Conservation (phyloP, 2,797 vertebrate genomes). For the Cuniculus paca region DNA sequence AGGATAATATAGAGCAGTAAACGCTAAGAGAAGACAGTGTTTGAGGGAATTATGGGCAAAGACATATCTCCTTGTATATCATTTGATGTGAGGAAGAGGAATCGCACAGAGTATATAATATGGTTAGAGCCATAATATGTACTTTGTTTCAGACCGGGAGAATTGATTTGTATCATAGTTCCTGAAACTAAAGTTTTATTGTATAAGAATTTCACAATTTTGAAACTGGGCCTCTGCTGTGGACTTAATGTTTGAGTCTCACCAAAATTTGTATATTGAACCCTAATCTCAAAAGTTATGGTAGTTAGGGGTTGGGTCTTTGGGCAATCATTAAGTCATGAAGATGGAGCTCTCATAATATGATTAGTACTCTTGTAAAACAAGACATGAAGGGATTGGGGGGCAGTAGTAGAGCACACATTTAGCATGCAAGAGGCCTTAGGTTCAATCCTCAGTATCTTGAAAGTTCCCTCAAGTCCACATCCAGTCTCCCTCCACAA, state of each 20-base stretch:
- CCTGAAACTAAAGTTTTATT: conserved; percentile 43
- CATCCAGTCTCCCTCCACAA: background rate
- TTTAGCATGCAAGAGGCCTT: background rate
- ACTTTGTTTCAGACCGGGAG: conserved; percentile 64
- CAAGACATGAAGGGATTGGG: background rate
- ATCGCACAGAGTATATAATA: conserved; percentile 62
- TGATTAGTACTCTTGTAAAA: background rate
- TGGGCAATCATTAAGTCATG: background rate
- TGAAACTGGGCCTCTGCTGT: background rate
- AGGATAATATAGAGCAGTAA: conserved; percentile 66
- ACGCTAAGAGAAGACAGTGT: conserved; percentile 68
- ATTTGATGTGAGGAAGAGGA: conserved; percentile 67
- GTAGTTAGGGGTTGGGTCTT: background rate
- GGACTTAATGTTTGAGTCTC: background rate
- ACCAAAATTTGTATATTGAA: background rate
- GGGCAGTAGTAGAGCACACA: background rate
- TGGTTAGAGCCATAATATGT: conserved; percentile 59
- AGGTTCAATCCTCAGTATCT: background rate
- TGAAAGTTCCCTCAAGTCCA: background rate
- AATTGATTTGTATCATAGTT: conserved; percentile 64
- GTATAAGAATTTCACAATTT: conserved; percentile 57
- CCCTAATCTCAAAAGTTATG: background rate
- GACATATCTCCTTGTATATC: conserved; percentile 63
- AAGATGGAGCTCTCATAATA: background rate
- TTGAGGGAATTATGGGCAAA: conserved; percentile 73